Evolutionary conservation across 2,113 vertebrate genomes (phyloP).

Genomic region (Melanotaenia duboulayi): DNA sequence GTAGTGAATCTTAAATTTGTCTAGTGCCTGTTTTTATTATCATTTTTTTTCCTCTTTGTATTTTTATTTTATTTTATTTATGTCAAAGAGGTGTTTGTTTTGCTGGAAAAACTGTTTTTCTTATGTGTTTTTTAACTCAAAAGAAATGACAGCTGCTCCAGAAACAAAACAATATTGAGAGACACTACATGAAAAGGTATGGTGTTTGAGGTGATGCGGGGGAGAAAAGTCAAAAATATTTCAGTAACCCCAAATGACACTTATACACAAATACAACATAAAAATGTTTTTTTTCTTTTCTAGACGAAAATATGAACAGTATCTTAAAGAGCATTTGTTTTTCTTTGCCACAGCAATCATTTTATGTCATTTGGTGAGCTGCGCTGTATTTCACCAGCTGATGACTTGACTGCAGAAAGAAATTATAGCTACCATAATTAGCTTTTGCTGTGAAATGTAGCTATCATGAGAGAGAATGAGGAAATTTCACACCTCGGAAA

Average conservation of each 20-base stretch:
- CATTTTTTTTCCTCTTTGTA: not conserved
- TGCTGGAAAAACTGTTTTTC: constrained; percentile 57
- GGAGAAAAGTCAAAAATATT: constrained; percentile 38
- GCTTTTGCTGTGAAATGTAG: constrained; percentile 79
- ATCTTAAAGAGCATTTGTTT: constrained; percentile 66
- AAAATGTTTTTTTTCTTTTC: constrained; percentile 17
- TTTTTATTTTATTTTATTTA: constrained; percentile 59
- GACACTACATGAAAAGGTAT: constrained; percentile 20
- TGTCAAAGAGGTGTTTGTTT: constrained; percentile 82
- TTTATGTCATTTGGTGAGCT: constrained; percentile 59
- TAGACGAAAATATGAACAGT: constrained; percentile 33
- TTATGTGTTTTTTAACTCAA: not conserved
- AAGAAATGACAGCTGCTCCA: constrained; percentile 51
- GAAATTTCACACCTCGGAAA: constrained; percentile 82
- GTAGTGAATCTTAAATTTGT: constrained; percentile 84
- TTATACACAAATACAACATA: constrained; percentile 10
- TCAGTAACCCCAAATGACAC: constrained; percentile 23
- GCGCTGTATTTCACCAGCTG: constrained; percentile 61
- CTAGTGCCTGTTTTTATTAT: constrained; percentile 50
- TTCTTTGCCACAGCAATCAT: constrained; percentile 53
- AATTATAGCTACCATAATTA: constrained; percentile 78
- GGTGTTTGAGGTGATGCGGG: constrained; percentile 25
- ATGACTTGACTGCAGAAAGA: constrained; percentile 70
- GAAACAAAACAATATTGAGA: constrained; percentile 31
- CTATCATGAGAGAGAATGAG: constrained; percentile 77